These are phyloP conservation scores for Polypedilum vanderplanki DNA, from an alignment of 1,140 invertebrate species.

Conservation along the genomic window DNA sequence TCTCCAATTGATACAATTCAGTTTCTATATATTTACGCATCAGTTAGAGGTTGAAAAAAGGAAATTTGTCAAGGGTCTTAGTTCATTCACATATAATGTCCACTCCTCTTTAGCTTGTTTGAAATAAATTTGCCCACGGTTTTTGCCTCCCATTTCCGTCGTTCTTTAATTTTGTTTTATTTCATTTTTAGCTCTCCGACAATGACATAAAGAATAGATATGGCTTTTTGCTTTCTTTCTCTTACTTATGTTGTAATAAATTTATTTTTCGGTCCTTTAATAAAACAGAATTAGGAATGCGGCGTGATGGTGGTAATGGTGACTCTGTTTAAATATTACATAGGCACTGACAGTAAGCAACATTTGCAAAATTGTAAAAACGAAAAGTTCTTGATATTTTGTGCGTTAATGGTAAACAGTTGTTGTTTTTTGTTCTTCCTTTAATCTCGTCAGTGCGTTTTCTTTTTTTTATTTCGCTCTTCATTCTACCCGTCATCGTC, in stretches of 20 bases:
- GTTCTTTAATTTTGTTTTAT: background rate
- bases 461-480: background rate
- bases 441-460: background rate
- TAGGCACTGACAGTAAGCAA: background rate
- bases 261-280: constrained; percentile 1
- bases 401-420: background rate
- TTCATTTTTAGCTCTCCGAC: background rate
- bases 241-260: constrained; percentile 19
- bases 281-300: background rate
- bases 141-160: background rate
- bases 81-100: too few species aligned
- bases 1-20: background rate
- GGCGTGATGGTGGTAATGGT: too few species aligned
- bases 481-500: background rate
- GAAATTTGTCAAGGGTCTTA: background rate
- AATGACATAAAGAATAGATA: background rate
- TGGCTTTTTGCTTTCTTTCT: background rate
- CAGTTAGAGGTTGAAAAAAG: background rate
- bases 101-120: background rate
- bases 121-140: background rate
- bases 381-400: background rate
- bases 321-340: background rate
- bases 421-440: background rate
- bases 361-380: background rate
- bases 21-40: background rate